These are phyloP conservation scores for Philypnodon macrostomus DNA, from an alignment of 2,797 vertebrate species.

Conservation along the genomic window DNA sequence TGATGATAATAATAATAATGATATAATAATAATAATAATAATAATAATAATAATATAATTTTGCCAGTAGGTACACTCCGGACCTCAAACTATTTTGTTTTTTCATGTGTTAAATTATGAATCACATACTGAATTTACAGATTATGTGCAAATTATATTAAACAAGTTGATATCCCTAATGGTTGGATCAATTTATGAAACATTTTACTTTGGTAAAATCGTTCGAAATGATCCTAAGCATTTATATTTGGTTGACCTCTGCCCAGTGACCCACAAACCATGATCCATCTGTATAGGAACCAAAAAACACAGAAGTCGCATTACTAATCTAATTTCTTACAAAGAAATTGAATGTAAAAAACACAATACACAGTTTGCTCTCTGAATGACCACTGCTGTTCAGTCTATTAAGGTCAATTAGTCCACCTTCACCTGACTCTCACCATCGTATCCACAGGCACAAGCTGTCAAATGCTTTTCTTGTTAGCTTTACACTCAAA, in stretches of 20 bases:
- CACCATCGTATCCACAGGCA: conserved; percentile 28
- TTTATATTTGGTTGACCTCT: not conserved
- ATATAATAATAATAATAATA: too few relatives aligned
- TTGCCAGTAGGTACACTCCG: too few relatives aligned
- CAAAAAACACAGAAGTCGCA: too few relatives aligned
- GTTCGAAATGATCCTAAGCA: too few relatives aligned
- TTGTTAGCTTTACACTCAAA: conserved; percentile 21
- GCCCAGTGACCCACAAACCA: not conserved
- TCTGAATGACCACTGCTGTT: too few relatives aligned
- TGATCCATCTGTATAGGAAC: not conserved
- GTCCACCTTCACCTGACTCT: conserved; percentile 21
- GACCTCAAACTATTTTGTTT: too few relatives aligned
- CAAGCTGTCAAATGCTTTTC: conserved; percentile 20
- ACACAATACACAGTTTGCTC: not conserved
- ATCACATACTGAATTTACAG: too few relatives aligned
- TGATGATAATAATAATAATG: too few relatives aligned
- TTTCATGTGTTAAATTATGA: too few relatives aligned
- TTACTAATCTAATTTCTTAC: too few relatives aligned
- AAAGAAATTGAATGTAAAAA: not conserved
- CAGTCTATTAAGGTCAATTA: conserved; percentile 1
- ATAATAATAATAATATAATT: too few relatives aligned
- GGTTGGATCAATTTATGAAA: not conserved
- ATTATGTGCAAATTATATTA: not conserved
- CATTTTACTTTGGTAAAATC: not conserved
- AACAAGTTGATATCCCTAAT: not conserved